A percentile compares a stretch with the other conserved stretches of the same genome.
Conservation (phyloP, 2,888 invertebrate species). For the Myopa testacea region DNA sequence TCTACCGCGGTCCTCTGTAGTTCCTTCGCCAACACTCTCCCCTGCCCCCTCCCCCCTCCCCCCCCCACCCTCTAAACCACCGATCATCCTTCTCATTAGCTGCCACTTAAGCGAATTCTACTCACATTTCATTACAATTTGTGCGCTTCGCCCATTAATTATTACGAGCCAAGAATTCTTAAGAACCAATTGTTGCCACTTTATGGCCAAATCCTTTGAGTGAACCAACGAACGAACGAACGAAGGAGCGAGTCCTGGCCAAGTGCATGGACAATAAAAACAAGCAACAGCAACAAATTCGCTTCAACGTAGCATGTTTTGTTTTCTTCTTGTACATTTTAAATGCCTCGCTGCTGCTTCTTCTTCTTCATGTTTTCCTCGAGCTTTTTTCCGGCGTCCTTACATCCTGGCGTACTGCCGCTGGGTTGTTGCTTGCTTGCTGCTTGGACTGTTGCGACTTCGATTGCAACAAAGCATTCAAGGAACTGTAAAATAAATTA, state of each 20-base stretch:
- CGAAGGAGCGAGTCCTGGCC: not conserved
- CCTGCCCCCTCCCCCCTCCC: too few relatives aligned
- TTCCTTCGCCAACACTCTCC: not conserved
- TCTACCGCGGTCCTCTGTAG: not conserved
- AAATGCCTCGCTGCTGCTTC: not conserved
- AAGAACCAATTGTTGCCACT: conserved; percentile 39
- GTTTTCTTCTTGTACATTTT: conserved; percentile 16
- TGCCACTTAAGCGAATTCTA: conserved; percentile 39
- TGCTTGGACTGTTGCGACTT: not conserved
- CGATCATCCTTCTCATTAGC: conserved; percentile 5
- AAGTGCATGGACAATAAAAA: not conserved
- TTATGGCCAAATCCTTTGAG: conserved; percentile 31
- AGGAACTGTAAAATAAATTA: conserved; percentile 35
- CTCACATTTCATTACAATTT: conserved; percentile 41
- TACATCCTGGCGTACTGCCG: not conserved
- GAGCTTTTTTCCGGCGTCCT: not conserved
- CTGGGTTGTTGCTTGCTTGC: not conserved
- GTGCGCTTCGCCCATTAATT: conserved; percentile 40
- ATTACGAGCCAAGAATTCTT: conserved; percentile 37
- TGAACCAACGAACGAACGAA: not conserved
- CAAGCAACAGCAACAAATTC: not conserved
- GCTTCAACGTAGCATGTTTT: not conserved
- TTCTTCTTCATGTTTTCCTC: not conserved
- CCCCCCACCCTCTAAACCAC: not conserved
- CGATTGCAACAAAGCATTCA: conserved; percentile 17